Evolutionary conservation across 1,140 invertebrate genomes (phyloP).

Genomic region (Littorina saxatilis): DNA sequence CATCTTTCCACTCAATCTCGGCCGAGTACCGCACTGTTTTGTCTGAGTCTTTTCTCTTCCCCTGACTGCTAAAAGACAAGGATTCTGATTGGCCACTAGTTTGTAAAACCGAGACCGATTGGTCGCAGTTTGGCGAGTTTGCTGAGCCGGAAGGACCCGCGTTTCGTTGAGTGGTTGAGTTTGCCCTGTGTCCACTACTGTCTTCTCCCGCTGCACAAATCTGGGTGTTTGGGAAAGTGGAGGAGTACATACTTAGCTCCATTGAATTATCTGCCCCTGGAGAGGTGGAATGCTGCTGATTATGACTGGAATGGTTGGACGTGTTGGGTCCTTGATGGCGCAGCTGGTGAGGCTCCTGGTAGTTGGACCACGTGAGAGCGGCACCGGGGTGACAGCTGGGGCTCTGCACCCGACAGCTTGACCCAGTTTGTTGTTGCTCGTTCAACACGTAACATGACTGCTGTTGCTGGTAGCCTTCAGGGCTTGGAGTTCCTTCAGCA

Average conservation of each 20-base stretch:
- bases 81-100: not conserved
- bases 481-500: not conserved
- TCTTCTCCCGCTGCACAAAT: not conserved
- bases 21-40: not conserved
- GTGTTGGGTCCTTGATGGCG: not conserved
- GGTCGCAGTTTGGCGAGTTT: not conserved
- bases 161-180: not conserved
- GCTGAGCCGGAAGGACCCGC: not conserved
- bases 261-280: not conserved
- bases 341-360: too few relatives aligned
- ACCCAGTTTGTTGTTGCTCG: not conserved
- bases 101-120: slow-evolving; percentile 6
- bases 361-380: too few relatives aligned
- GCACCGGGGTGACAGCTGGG: not conserved
- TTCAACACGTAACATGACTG: not conserved
- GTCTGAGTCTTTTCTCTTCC: not conserved
- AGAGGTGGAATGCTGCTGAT: not conserved
- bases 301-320: not conserved
- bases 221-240: not conserved
- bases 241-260: not conserved
- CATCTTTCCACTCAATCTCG: not conserved
- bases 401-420: not conserved
- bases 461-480: too few relatives aligned
- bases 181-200: too few relatives aligned
- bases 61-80: slow-evolving; percentile 14